A percentile compares a stretch with the other conserved stretches of the same genome.
Conservation (phyloP, 2,888 invertebrate genomes). For the Beris morrisii region DNA sequence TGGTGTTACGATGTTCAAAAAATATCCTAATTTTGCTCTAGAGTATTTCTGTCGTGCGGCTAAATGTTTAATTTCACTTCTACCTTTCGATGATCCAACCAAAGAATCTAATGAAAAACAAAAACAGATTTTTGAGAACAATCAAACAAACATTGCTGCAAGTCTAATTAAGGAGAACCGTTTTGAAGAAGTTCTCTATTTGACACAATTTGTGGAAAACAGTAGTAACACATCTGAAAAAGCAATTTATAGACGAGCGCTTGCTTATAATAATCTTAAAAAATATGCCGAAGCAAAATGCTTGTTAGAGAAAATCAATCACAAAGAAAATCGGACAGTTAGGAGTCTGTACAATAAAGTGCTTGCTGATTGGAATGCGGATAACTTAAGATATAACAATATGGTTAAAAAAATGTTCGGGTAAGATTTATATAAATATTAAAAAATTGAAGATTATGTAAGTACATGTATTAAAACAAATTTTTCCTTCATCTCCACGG, state of each 20-base stretch:
- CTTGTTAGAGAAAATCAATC: conserved; percentile 57
- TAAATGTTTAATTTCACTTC: conserved; percentile 69
- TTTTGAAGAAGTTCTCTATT: conserved; percentile 66
- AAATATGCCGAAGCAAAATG: conserved; percentile 68
- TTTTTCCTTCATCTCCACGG: too few relatives aligned
- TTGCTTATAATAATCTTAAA: conserved; percentile 60
- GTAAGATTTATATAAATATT: background rate
- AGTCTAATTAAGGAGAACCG: conserved; percentile 73
- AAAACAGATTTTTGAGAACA: conserved; percentile 63
- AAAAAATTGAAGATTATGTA: too few relatives aligned
- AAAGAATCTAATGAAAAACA: background rate
- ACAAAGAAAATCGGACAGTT: conserved; percentile 69
- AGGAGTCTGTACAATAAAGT: conserved; percentile 62
- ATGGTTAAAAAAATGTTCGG: conserved; percentile 61
- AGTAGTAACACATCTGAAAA: conserved; percentile 53
- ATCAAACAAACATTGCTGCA: conserved; percentile 82
- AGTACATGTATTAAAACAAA: too few relatives aligned
- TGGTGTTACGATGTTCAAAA: conserved; percentile 66
- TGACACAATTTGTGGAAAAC: conserved; percentile 60
- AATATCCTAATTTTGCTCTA: conserved; percentile 70
- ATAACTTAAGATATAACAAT: conserved; percentile 62
- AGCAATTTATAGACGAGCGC: conserved; percentile 58
- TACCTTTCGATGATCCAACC: conserved; percentile 49
- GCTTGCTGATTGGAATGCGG: conserved; percentile 62
- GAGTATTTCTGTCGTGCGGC: conserved; percentile 72